Conservation (phyloP, 2,888 invertebrate species). For the Xylocampa areola region DNA sequence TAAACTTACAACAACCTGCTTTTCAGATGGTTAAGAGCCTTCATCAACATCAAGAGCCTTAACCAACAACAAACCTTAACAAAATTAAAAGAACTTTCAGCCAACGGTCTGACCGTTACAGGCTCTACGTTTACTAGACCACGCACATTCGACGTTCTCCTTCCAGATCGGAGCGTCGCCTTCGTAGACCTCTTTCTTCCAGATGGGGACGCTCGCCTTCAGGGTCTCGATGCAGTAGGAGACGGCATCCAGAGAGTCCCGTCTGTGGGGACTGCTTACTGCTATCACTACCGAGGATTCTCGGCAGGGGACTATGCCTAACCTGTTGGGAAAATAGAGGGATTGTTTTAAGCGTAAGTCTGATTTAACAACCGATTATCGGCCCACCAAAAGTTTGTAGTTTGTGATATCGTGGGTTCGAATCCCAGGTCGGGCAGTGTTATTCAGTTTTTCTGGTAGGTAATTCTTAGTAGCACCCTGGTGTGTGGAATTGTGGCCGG, state of each 20-base stretch:
- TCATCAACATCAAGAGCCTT: background rate
- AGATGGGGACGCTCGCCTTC: slow-evolving; percentile 97
- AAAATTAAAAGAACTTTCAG: slow-evolving; percentile 19
- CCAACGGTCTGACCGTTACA: slow-evolving; percentile 64
- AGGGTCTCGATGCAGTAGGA: slow-evolving; percentile 95
- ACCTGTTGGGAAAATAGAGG: slow-evolving; percentile 77
- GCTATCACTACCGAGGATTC: slow-evolving; percentile 98
- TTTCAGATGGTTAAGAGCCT: background rate
- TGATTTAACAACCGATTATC: no score
- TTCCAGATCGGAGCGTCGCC: slow-evolving; percentile 92
- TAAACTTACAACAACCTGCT: background rate
- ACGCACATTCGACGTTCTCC: slow-evolving; percentile 95
- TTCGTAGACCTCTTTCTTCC: slow-evolving; percentile 98
- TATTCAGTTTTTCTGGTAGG: no score
- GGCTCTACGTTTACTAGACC: slow-evolving; percentile 89
- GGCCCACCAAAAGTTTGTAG: no score
- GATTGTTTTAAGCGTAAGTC: background rate
- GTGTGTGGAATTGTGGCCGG: no score
- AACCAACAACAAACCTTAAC: background rate
- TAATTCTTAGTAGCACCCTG: no score
- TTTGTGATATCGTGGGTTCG: no score
- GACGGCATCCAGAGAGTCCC: slow-evolving; percentile 95
- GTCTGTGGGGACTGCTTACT: slow-evolving; percentile 96
- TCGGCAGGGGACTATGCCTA: slow-evolving; percentile 95
- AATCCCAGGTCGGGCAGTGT: no score